Evolutionary conservation across 2,797 vertebrate genomes (phyloP).

Genomic region (Coregonus sp.): DNA sequence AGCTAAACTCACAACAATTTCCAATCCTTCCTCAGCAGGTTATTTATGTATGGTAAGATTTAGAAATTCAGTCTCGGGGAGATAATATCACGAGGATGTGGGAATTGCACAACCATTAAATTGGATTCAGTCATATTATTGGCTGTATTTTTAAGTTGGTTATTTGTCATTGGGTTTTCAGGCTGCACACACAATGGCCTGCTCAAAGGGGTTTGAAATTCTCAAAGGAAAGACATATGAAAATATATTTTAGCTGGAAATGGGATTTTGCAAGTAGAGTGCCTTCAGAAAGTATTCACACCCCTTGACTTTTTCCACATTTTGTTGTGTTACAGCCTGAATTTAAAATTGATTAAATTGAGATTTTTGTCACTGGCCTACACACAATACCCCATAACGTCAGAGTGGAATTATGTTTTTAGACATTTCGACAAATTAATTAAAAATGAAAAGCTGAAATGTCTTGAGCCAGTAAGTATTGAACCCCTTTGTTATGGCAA

Average conservation of each 20-base stretch:
- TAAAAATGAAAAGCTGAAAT: too few species aligned
- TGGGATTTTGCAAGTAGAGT: conserved; percentile 1
- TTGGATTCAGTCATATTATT: conserved; percentile 55
- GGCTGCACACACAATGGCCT: conserved; percentile 20
- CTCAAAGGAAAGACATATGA: conserved; percentile 14
- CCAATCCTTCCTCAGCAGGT: conserved; percentile 47
- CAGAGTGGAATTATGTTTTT: too few species aligned
- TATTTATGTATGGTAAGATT: conserved; percentile 60
- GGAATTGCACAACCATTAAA: conserved; percentile 57
- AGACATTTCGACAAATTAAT: too few species aligned
- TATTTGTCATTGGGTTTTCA: conserved; percentile 48
- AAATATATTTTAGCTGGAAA: conserved; percentile 11
- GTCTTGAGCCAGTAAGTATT: too few species aligned
- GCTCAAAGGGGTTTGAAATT: conserved; percentile 39
- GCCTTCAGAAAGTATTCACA: too few species aligned
- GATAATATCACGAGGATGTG: conserved; percentile 50
- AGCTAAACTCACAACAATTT: conserved; percentile 47
- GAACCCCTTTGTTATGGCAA: too few species aligned
- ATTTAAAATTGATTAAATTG: too few species aligned
- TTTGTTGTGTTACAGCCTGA: too few species aligned
- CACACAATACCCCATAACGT: too few species aligned
- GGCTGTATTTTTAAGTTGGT: conserved; percentile 34
- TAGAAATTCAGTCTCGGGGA: conserved; percentile 46
- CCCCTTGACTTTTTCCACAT: too few species aligned
- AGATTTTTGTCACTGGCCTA: too few species aligned